Base-by-base conservation (phyloP, 2,113 vertebrate genomes). In the Pristiophorus japonicus region DNA sequence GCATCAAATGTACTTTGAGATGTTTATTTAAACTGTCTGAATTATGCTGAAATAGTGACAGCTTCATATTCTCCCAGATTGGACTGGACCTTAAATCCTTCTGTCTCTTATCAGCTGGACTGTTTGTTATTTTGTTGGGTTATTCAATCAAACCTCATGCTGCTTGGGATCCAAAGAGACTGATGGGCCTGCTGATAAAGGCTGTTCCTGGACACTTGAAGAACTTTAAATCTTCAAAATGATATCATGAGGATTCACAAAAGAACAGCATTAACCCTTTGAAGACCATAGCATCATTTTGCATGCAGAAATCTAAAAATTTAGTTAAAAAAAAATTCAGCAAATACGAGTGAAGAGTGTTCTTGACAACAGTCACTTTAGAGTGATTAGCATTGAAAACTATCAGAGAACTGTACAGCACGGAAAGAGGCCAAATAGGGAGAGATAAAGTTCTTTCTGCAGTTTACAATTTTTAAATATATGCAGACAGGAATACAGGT, bases 21-120 rank as follows among this genome's bases (percentile, higher is more conserved):
- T 92, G 88, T 92, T 92, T 92, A 92, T 92, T 92, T 92, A 92
- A 63, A 92, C 59, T 38, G 88, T 65, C 59, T 92, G 59, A 92
- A 92, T 92, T 63, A 92, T 92, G n/a, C 88, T 63, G 88, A 91
- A 63, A 91, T 63, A 45, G 59, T 92, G 88, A 92, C 88, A 92
- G 88, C 55, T 92, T 92, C 88, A 92, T 92, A 92, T 62, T 38
- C 88, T 92, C 59, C 7, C 59, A 92, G 59, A 62, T 92, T 63
- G 59, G 16, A 38, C 34, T 92, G 88, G 88, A 92, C 88, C 34
- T 92, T 92, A 92, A 92, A 92, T 92, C 59, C 88, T 92, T 92
- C 88, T 62, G 62, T 62, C 62, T 92, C 88, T 92, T 92, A 92
- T 92, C 88, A 63, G 88, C 62, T 65, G 88, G 7, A 8, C 88